phyloP scores from a whole-genome alignment of 2,113 vertebrate genomes.

The Larimichthys polyactis region DNA sequence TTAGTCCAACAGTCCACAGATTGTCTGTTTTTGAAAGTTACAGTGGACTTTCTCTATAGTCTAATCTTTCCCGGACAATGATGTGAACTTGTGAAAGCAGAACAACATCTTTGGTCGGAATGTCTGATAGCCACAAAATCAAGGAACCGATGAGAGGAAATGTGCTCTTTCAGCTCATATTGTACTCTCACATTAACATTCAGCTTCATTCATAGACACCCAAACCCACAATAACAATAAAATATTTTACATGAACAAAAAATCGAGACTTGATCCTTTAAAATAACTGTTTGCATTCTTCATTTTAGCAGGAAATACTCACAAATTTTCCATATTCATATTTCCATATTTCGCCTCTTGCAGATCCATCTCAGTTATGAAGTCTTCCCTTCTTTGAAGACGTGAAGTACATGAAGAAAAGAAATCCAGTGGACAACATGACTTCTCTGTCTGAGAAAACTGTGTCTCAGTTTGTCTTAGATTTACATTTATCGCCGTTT shows the following conservation, averaged over 20 bases:
- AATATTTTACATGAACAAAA: too few relatives aligned
- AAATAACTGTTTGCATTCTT: too few relatives aligned
- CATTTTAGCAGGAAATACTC: background rate
- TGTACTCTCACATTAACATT: background rate
- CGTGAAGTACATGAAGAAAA: background rate
- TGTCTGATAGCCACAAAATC: background rate
- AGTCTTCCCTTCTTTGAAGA: background rate
- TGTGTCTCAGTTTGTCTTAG: too few relatives aligned
- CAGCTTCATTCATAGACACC: background rate
- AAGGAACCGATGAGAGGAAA: background rate
- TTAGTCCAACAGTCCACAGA: too few relatives aligned
- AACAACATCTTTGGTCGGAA: background rate
- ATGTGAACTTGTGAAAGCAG: background rate
- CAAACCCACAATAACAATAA: background rate
- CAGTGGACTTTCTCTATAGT: too few relatives aligned
- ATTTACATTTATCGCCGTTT: background rate
- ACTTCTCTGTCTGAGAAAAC: background rate
- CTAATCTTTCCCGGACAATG: too few relatives aligned
- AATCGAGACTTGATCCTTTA: too few relatives aligned
- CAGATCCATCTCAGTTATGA: background rate
- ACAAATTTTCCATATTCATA: background rate
- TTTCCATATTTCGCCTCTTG: background rate
- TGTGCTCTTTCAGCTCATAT: background rate
- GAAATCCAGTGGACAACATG: background rate
- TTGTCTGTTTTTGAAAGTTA: too few relatives aligned